Evolutionary conservation across 1,140 invertebrate genomes (phyloP), one percentile per base, ranked within the genome.

Genomic region (Dreissena rostriformis): DNA sequence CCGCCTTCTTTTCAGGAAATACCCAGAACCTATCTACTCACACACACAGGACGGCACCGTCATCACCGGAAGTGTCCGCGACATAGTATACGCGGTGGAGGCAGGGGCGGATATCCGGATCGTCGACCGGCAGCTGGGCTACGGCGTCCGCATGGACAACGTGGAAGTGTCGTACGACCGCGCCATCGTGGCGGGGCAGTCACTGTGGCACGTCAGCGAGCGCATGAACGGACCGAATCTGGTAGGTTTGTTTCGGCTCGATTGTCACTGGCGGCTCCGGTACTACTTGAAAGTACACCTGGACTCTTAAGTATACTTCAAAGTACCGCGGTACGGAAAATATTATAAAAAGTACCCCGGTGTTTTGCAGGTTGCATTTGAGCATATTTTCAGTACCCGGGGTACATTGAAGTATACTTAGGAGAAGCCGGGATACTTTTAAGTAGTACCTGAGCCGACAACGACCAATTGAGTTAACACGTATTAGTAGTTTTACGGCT

Each of bases 201-300:
- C 74, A 2, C 65, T 84, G 11, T 84, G 82, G 82, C 82, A 84
- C 52, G 82, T 84, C 6, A 84, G 82, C 53, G 67, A 84, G 28
- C 39, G 75, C 51, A 39, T 26, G 53, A 77, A 77, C 51, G 74
- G 68, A 10, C 74, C 52, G 0, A 77, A 84, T 61, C 55, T 84
- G 29, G 57, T 61, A 61, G 22, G 57, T 61, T 57, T 19, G 12
- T 61, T 61, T 39, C 39, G 39, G 39, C n/a, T n/a, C n/a, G n/a
- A n/a, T n/a, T n/a, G n/a, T n/a, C n/a, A n/a, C n/a, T n/a, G n/a
- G n/a, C n/a, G n/a, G n/a, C n/a, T n/a, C n/a, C n/a, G n/a, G n/a
- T n/a, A n/a, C n/a, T n/a, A n/a, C n/a, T n/a, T n/a, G n/a, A n/a
- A n/a, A n/a, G n/a, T n/a, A n/a, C n/a, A n/a, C n/a, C n/a, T n/a